phyloP scores from a whole-genome alignment of 2,113 vertebrate genomes.

The Neodon shergylaensis region DNA sequence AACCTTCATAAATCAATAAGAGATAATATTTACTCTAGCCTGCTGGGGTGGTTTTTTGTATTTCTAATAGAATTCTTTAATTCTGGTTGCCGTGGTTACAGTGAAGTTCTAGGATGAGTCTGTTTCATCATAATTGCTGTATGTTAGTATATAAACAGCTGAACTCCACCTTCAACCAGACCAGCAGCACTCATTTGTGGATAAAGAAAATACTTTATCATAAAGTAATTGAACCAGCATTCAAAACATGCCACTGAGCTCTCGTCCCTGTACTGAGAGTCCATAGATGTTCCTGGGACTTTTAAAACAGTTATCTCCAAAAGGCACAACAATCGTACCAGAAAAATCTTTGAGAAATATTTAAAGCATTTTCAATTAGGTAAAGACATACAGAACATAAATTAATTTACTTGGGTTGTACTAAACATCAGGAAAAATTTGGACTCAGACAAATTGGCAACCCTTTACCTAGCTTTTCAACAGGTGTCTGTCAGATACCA shows the following conservation, averaged over 20 bases:
- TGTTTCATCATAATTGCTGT: constrained; percentile 89
- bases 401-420: constrained; percentile 64
- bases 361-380: constrained; percentile 66
- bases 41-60: constrained; percentile 79
- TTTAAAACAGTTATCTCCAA: constrained; percentile 61
- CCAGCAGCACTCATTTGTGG: constrained; percentile 83
- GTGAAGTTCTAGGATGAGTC: constrained; percentile 84
- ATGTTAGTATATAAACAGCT: constrained; percentile 86
- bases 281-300: constrained; percentile 81
- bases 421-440: constrained; percentile 43
- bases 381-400: constrained; percentile 1
- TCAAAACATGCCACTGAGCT: constrained; percentile 80
- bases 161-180: constrained; percentile 83
- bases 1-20: constrained; percentile 87
- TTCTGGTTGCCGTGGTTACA: constrained; percentile 87
- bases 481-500: background rate
- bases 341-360: constrained; percentile 75
- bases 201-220: constrained; percentile 82
- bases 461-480: constrained; percentile 5
- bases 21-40: constrained; percentile 87
- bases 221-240: constrained; percentile 81
- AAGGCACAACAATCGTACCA: constrained; percentile 77
- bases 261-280: constrained; percentile 76
- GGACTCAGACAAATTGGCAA: background rate
- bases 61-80: constrained; percentile 85